Percentiles rank a stretch among this genome's conserved stretches.
Evolutionary conservation across 2,888 invertebrate species (phyloP).

Genomic region (Antitype chi): DNA sequence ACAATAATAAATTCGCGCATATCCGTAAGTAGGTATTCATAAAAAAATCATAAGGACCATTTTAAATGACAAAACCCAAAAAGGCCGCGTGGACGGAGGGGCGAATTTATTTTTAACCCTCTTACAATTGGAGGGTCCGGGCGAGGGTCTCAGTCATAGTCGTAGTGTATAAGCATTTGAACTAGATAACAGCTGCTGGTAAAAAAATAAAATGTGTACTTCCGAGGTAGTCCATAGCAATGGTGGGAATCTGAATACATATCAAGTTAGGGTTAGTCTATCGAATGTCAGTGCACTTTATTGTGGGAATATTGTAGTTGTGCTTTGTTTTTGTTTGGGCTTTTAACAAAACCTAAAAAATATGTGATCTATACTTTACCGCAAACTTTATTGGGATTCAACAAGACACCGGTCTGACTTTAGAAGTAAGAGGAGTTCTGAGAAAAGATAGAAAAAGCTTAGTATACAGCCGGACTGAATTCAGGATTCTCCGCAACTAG

Average conservation of each 20-base stretch:
- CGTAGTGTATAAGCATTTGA: background rate
- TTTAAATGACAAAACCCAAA: conserved; percentile 31
- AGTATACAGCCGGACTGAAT: background rate
- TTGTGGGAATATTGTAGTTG: too few relatives aligned
- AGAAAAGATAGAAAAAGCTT: background rate
- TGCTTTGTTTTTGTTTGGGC: too few relatives aligned
- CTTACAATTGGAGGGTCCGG: background rate
- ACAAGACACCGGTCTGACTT: background rate
- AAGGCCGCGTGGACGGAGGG: conserved; percentile 35
- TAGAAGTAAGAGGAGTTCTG: background rate
- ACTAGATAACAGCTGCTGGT: background rate
- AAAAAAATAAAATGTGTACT: too few relatives aligned
- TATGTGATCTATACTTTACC: background rate
- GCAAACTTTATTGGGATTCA: background rate
- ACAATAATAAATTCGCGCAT: conserved; percentile 11
- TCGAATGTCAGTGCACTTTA: too few relatives aligned
- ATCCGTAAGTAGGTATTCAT: conserved; percentile 2
- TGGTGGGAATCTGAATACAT: background rate
- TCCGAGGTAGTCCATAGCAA: background rate
- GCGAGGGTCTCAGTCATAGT: conserved; percentile 2
- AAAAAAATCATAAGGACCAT: conserved; percentile 34
- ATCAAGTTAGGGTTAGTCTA: background rate
- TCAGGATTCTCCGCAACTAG: background rate
- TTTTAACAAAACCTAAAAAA: background rate
- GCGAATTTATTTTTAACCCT: conserved; percentile 18